These are phyloP conservation scores for Pristis pectinata DNA, from an alignment of 2,797 vertebrate genomes.

Conservation along the genomic window DNA sequence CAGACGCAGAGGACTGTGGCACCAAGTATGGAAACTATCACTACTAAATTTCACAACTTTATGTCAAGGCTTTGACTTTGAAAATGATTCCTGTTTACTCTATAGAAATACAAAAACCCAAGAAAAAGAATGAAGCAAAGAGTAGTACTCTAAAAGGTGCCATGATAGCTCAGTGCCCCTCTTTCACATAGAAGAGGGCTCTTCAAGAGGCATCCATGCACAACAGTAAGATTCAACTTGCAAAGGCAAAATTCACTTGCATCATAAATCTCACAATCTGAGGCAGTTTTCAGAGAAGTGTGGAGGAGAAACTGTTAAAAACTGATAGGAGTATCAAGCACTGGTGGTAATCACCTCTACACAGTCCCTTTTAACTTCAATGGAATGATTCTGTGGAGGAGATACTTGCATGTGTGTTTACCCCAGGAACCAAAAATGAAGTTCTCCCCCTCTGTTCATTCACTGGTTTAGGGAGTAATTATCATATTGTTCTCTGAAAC, in stretches of 20 bases:
- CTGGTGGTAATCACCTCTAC: too few relatives aligned
- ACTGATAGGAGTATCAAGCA: too few relatives aligned
- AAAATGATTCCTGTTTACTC: too few relatives aligned
- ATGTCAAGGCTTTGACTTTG: too few relatives aligned
- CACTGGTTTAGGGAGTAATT: background rate
- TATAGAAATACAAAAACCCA: background rate
- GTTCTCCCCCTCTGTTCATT: background rate
- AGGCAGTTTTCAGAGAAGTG: background rate
- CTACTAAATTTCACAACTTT: too few relatives aligned
- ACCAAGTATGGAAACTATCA: background rate
- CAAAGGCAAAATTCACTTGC: background rate
- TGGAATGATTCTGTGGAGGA: too few relatives aligned
- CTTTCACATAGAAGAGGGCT: background rate
- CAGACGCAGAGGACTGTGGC: background rate
- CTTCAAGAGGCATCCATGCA: background rate
- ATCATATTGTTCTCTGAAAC: background rate
- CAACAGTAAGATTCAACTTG: background rate
- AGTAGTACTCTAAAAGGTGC: background rate
- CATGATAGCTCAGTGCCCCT: too few relatives aligned
- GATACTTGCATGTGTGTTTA: too few relatives aligned
- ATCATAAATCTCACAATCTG: background rate
- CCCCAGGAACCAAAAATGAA: too few relatives aligned
- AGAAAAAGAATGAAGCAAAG: background rate
- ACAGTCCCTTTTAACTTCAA: too few relatives aligned
- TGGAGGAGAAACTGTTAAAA: too few relatives aligned